A percentile compares a stretch with the other conserved stretches of the same genome.
phyloP scores from a whole-genome alignment of 2,797 vertebrate species.

The Sparus aurata region DNA sequence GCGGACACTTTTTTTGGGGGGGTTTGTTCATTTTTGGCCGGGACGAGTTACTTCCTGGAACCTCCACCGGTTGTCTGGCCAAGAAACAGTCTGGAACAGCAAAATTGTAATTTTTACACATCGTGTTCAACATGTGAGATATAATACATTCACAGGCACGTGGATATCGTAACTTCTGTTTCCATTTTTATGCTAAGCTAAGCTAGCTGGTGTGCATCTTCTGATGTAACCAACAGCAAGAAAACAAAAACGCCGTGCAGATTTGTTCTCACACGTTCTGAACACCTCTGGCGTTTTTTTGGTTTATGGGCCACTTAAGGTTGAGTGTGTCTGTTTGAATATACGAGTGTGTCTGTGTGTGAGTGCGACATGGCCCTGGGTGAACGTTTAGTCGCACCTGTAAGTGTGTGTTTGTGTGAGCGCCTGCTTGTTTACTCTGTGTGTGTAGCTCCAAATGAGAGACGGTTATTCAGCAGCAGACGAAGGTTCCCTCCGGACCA shows the following conservation, averaged over 20 bases:
- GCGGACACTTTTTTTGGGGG: background rate
- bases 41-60: background rate
- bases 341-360: background rate
- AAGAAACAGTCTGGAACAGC: background rate
- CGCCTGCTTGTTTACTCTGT: no score
- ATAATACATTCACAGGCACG: no score
- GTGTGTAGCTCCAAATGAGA: background rate
- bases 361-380: background rate
- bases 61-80: background rate
- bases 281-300: background rate
- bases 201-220: background rate
- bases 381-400: conserved; percentile 1
- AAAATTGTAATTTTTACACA: background rate
- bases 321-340: background rate
- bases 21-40: background rate
- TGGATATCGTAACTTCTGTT: background rate
- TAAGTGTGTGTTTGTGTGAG: no score
- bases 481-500: conserved; percentile 36
- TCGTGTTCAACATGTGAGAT: background rate
- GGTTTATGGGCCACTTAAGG: background rate
- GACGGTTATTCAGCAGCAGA: conserved; percentile 24
- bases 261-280: background rate
- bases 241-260: no score
- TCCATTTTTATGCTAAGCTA: background rate
- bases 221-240: no score